Evolutionary conservation across 2,888 invertebrate genomes (phyloP).

Genomic region (Brachyopa scutellaris): DNA sequence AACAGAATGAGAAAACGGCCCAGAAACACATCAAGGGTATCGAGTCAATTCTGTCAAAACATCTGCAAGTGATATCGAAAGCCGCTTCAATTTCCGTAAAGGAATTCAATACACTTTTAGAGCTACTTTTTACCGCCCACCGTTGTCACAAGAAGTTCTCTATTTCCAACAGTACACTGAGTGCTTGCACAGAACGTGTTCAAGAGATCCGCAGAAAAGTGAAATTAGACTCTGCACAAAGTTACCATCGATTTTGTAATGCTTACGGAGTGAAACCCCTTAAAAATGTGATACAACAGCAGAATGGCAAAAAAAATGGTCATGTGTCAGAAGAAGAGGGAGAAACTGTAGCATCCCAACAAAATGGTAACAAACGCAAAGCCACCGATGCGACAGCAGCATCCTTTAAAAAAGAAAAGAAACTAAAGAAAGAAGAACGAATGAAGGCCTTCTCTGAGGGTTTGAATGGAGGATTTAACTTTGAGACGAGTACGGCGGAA

Average conservation of each 20-base stretch:
- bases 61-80: slow-evolving; percentile 67
- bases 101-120: slow-evolving; percentile 75
- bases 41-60: slow-evolving; percentile 73
- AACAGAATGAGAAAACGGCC: slow-evolving; percentile 68
- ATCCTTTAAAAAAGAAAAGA: slow-evolving; percentile 75
- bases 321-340: slow-evolving; percentile 37
- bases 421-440: slow-evolving; percentile 76
- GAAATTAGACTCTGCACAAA: slow-evolving; percentile 73
- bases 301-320: slow-evolving; percentile 46
- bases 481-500: slow-evolving; percentile 42
- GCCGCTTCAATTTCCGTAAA: slow-evolving; percentile 73
- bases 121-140: slow-evolving; percentile 74
- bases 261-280: slow-evolving; percentile 73
- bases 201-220: slow-evolving; percentile 75
- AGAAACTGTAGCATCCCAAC: slow-evolving; percentile 17
- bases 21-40: slow-evolving; percentile 74
- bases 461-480: slow-evolving; percentile 75
- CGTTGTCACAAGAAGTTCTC: slow-evolving; percentile 73
- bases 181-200: slow-evolving; percentile 57
- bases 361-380: slow-evolving; percentile 54
- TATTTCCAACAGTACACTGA: slow-evolving; percentile 45
- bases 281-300: slow-evolving; percentile 52
- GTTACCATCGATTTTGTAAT: slow-evolving; percentile 76
- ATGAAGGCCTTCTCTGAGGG: slow-evolving; percentile 76
- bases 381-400: slow-evolving; percentile 56